phyloP scores from a whole-genome alignment of 2,888 invertebrate genomes.

The Dioctria rufipes region DNA sequence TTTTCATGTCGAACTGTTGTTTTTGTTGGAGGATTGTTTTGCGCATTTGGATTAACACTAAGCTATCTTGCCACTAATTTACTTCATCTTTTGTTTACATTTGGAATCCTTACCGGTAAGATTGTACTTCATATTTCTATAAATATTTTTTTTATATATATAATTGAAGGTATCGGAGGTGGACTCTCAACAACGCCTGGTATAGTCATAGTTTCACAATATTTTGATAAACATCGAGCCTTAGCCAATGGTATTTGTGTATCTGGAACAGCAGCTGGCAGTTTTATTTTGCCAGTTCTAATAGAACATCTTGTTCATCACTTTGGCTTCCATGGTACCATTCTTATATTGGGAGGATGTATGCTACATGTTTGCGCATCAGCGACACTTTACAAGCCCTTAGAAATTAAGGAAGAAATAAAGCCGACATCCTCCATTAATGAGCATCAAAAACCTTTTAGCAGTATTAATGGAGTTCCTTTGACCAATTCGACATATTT shows the following conservation, averaged over 20 bases:
- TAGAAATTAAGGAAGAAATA: constrained; percentile 65
- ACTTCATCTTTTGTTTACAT: constrained; percentile 79
- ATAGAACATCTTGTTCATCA: constrained; percentile 80
- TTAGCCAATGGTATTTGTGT: constrained; percentile 86
- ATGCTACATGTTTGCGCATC: constrained; percentile 84
- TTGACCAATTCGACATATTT: constrained; percentile 70
- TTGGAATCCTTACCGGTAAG: constrained; percentile 81
- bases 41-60: constrained; percentile 79
- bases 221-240: constrained; percentile 85
- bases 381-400: constrained; percentile 78
- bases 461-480: constrained; percentile 66
- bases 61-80: constrained; percentile 81
- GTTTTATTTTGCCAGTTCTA: constrained; percentile 83
- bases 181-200: constrained; percentile 86
- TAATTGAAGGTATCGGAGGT: constrained; percentile 78
- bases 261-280: constrained; percentile 85
- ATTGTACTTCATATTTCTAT: background rate
- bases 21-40: constrained; percentile 81
- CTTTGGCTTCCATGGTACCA: constrained; percentile 82
- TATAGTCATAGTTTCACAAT: constrained; percentile 85
- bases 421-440: constrained; percentile 31
- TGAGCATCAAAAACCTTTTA: constrained; percentile 61
- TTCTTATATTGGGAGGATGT: constrained; percentile 79
- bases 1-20: constrained; percentile 81
- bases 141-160: constrained; percentile 40